These are phyloP conservation scores for Catharus minimus DNA, from an alignment of 2,113 vertebrate genomes.

Conservation along the genomic window DNA sequence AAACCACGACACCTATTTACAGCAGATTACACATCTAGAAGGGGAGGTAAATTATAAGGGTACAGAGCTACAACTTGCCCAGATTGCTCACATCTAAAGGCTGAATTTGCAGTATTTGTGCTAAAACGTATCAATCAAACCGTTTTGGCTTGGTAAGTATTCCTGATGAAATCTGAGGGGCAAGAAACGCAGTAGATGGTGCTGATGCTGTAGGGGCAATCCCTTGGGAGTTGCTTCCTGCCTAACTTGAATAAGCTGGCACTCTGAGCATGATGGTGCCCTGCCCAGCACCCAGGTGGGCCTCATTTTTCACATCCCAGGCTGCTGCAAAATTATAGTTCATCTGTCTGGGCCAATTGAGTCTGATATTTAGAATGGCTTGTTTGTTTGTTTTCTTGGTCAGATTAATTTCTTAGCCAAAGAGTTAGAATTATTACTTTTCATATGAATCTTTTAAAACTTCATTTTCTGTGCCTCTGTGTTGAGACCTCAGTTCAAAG, in stretches of 20 bases:
- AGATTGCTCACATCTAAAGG: background rate
- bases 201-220: background rate
- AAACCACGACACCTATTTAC: background rate
- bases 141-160: background rate
- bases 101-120: background rate
- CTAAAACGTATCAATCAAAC: background rate
- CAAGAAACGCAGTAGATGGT: background rate
- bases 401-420: background rate
- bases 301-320: background rate
- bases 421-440: background rate
- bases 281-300: fast-evolving
- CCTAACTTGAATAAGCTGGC: background rate
- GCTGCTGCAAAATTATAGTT: background rate
- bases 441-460: background rate
- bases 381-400: background rate
- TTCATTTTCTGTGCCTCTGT: background rate
- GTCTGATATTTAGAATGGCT: background rate
- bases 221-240: background rate
- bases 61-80: fast-evolving
- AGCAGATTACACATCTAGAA: background rate
- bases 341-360: background rate
- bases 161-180: background rate
- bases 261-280: background rate
- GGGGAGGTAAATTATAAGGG: background rate
- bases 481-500: background rate